Evolutionary conservation across 2,113 vertebrate genomes (phyloP).

Genomic region (Phocoena phocoena): DNA sequence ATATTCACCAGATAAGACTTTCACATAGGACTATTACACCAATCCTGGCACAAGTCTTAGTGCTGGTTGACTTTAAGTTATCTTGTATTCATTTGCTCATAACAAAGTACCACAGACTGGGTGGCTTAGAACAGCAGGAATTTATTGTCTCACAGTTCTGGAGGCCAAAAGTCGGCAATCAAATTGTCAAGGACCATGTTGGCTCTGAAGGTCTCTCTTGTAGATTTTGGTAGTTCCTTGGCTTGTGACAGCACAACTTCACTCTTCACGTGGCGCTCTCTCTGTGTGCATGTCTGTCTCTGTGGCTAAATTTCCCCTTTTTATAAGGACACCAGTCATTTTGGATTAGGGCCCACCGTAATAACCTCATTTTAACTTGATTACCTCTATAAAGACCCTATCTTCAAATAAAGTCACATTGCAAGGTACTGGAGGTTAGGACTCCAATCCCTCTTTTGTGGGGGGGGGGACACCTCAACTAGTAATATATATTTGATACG

Average conservation of each 20-base stretch:
- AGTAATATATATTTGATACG: neutral
- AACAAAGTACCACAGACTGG: neutral
- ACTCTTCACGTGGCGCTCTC: accelerated
- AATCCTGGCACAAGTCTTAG: neutral
- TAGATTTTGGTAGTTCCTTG: neutral
- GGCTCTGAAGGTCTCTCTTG: neutral
- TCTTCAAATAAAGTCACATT: neutral
- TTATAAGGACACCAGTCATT: neutral
- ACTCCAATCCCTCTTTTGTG: neutral
- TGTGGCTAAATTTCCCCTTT: neutral
- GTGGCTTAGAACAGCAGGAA: neutral
- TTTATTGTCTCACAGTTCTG: neutral
- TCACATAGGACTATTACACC: neutral
- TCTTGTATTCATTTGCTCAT: neutral
- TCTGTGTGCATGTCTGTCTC: neutral
- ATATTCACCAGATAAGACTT: neutral
- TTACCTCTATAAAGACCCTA: neutral
- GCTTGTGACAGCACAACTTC: neutral
- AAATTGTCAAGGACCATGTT: neutral
- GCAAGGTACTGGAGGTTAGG: neutral
- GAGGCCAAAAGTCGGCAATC: neutral
- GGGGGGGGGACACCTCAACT: neutral
- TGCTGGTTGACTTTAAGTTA: neutral
- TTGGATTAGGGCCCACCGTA: neutral
- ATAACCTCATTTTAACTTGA: neutral